Evolutionary conservation across 2,113 vertebrate species (phyloP).

Genomic region (Siniperca knerii): DNA sequence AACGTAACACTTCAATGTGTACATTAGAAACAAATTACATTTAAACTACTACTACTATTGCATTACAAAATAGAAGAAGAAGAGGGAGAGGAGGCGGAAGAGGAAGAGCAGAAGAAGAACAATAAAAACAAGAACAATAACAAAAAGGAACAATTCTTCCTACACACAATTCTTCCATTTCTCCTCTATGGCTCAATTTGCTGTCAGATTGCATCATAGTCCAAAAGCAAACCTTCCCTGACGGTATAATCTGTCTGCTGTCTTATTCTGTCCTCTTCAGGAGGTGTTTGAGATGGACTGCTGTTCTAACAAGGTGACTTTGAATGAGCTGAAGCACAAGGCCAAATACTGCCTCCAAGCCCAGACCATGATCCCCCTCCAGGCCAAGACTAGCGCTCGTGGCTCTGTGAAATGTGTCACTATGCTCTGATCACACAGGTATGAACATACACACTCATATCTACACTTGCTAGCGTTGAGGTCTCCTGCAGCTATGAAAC

Average conservation of each 20-base stretch:
- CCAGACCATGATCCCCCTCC: slow-evolving; percentile 58
- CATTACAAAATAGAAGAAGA: slow-evolving; percentile 13
- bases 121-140: slow-evolving; percentile 16
- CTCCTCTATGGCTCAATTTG: too few relatives aligned
- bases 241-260: not conserved
- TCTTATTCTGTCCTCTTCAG: slow-evolving; percentile 44
- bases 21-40: not conserved
- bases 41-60: not conserved
- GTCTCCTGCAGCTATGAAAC: not conserved
- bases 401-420: slow-evolving; percentile 68
- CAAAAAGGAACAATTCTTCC: not conserved
- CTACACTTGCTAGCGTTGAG: not conserved
- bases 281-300: slow-evolving; percentile 61
- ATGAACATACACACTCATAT: not conserved
- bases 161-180: too few relatives aligned
- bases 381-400: slow-evolving; percentile 65
- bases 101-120: slow-evolving; percentile 28
- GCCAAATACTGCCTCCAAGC: slow-evolving; percentile 80
- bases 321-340: slow-evolving; percentile 61
- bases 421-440: slow-evolving; percentile 60
- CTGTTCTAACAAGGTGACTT: slow-evolving; percentile 59
- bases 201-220: too few relatives aligned
- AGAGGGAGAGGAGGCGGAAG: not conserved
- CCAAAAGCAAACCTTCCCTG: not conserved
- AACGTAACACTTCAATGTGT: not conserved